A percentile compares a stretch with the other conserved stretches of the same genome.
These are phyloP conservation scores for Morpho helenor DNA, from an alignment of 2,888 invertebrate genomes.

Conservation along the genomic window DNA sequence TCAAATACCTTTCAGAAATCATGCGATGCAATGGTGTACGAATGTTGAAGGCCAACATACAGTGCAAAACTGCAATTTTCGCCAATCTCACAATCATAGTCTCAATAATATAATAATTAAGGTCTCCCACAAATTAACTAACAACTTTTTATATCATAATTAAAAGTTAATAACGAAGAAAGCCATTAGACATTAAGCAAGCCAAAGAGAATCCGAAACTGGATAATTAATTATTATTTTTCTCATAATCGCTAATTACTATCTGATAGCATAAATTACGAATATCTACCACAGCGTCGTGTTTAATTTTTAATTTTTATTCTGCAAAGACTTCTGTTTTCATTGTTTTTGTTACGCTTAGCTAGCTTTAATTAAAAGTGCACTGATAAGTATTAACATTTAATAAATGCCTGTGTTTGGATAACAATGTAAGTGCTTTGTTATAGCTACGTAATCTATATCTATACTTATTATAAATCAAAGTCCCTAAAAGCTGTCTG, in stretches of 20 bases:
- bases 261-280: constrained; percentile 17
- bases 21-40: too few species aligned
- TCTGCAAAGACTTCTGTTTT: not conserved
- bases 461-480: too few species aligned
- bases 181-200: constrained; percentile 22
- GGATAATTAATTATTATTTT: constrained; percentile 27
- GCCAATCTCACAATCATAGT: not conserved
- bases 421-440: too few species aligned
- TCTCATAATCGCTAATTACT: constrained; percentile 23
- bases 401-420: too few species aligned
- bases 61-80: too few species aligned
- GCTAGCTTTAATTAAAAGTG: too few species aligned
- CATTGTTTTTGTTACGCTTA: constrained; percentile 12
- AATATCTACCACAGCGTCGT: not conserved
- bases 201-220: constrained; percentile 24
- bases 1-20: too few species aligned
- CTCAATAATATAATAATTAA: constrained; percentile 12
- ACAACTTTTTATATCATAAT: constrained; percentile 32
- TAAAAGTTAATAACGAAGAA: constrained; percentile 31
- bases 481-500: too few species aligned
- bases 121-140: constrained; percentile 35
- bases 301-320: not conserved
- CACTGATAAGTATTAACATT: too few species aligned
- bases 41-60: too few species aligned
- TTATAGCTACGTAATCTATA: too few species aligned